Base-by-base conservation (phyloP, 1,140 invertebrate species). In the Frieseomelitta varia region DNA sequence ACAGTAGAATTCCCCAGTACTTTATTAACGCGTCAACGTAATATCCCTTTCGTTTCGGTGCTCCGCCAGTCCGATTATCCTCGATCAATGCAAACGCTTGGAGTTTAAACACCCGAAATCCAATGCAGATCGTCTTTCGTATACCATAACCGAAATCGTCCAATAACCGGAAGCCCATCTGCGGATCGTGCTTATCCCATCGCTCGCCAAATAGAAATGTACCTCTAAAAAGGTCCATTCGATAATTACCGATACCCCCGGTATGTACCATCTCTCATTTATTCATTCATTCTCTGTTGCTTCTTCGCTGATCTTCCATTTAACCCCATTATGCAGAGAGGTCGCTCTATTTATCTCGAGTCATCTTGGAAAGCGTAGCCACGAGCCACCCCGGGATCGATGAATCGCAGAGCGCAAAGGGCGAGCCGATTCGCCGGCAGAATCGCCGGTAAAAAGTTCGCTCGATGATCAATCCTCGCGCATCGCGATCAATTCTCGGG, bases 191-290 rank as follows among this genome's bases (percentile, higher is more conserved):
- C 74, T 56, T 78, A 24, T 27, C 21, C n/a, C 21, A 47, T 47
- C 2, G 30, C 15, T 27, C 19, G 19, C n/a, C 65, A 14, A 69
- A 58, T 12, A 4, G 24, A 51, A 68, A 61, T 15, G 27, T 15
- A 79, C 21, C 11, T 68, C 67, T 63, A 61, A 61, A 79, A 58
- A 24, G 55, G 15, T 53, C 81, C 53, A 63, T 79, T 79, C 67
- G 67, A 55, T 71, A 58, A 79, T 79, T 34, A 79, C 39, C 81
- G 3, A 61, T 78, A 30, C 55, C 63, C 39, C 2, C 19, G 24
- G 24, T 30, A 30, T 30, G 30, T 21, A 17, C 39, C 11, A 4
- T 47, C 39, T 47, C 39, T 47, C 39, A 39, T 81, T 78, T 61
- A 77, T 71, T 84, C 65, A 77, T 71, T 84, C 65, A 30, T 53